A percentile compares a stretch with the other conserved stretches of the same genome.
phyloP scores from a whole-genome alignment of 2,797 vertebrate genomes.

The Ptychadena robeensis region DNA sequence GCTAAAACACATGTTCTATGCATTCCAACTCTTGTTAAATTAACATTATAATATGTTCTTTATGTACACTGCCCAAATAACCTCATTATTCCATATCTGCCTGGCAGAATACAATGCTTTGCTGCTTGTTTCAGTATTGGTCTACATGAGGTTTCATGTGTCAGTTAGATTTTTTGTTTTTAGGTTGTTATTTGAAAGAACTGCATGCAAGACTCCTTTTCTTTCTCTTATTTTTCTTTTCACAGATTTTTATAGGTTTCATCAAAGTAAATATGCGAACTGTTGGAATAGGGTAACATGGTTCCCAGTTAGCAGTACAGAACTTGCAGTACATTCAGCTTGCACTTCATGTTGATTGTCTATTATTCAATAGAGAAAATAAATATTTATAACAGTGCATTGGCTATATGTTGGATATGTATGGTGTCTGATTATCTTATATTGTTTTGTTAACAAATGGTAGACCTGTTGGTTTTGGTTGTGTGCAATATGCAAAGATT shows the following conservation, averaged over 20 bases:
- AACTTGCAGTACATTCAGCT: neutral
- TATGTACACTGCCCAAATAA: neutral
- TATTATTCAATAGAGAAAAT: neutral
- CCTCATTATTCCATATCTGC: neutral
- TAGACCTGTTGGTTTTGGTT: too few species aligned
- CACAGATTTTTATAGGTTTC: neutral
- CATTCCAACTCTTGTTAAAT: neutral
- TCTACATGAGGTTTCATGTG: neutral
- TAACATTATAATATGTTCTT: neutral
- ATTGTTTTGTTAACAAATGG: neutral
- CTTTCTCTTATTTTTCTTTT: neutral
- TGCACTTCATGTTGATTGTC: neutral
- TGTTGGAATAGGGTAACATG: neutral
- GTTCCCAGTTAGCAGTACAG: neutral
- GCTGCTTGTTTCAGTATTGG: neutral
- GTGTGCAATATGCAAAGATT: too few species aligned
- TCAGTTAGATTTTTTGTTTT: neutral
- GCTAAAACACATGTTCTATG: neutral
- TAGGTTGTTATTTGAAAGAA: neutral
- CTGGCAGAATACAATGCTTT: neutral
- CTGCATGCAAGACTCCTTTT: neutral
- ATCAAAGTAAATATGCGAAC: neutral
- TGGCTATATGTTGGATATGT: neutral
- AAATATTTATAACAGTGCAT: constrained; percentile 6
- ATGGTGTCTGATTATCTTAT: too few species aligned